Conservation (phyloP, 2,113 vertebrate species). For the Dasyprocta punctata region DNA sequence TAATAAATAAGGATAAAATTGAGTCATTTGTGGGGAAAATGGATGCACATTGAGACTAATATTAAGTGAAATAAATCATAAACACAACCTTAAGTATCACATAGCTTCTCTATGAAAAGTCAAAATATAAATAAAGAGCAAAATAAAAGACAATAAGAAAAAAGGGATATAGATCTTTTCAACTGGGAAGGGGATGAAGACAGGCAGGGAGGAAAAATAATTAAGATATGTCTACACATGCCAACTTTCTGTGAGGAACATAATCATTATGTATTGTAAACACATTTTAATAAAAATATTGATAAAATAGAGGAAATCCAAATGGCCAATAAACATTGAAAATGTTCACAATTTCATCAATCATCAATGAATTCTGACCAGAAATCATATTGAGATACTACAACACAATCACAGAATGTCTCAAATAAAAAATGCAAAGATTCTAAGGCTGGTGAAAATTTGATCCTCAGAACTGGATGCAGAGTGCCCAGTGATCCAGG, state of each 20-base stretch:
- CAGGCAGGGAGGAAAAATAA: background rate
- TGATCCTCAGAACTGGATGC: too few species aligned
- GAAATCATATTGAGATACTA: constrained; percentile 5
- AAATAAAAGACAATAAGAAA: background rate
- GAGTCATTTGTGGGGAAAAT: too few species aligned
- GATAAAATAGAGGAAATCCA: background rate
- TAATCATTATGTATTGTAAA: background rate
- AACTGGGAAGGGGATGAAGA: background rate
- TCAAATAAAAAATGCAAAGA: background rate
- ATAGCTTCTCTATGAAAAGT: background rate
- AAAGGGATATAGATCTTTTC: background rate
- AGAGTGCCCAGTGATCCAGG: too few species aligned
- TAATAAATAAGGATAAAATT: too few species aligned
- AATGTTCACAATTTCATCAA: background rate
- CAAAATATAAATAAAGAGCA: too few species aligned
- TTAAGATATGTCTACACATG: background rate
- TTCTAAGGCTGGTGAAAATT: background rate
- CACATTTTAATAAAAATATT: constrained; percentile 52
- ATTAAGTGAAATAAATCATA: background rate
- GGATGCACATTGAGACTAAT: background rate
- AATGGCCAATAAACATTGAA: background rate
- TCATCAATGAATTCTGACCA: background rate
- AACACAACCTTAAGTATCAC: background rate
- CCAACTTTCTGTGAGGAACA: background rate
- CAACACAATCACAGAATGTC: background rate